Base-by-base conservation (phyloP, 1,140 invertebrate species). In the Metopolophium dirhodum region DNA sequence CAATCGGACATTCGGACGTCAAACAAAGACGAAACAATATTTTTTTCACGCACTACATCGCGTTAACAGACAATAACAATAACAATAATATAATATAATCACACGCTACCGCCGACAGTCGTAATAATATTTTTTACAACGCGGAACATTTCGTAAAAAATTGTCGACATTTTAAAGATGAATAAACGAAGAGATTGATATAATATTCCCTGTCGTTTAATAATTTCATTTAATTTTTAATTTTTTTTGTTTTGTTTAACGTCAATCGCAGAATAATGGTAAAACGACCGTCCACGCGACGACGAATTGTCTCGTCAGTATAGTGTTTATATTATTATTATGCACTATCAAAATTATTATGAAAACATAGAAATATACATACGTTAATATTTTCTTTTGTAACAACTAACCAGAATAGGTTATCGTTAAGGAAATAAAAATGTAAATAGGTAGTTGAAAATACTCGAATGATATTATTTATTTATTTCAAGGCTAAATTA, bases 341-440 rank as follows among this genome's bases (percentile, higher is more conserved):
- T 77, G 30, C 14, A 77, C 61, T 77, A 57, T 89, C 51, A 89
- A 89, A 89, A 57, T 57, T 89, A 89, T 89, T 89, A 89, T 89
- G 87, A 89, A 89, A 89, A 89, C 51, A 89, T 89, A 11, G 6
- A 57, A 89, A 89, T 89, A 14, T 57, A 26, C 3, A 37, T 4
- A 37, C 35, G 87, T 57, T 57, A 41, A 41, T 41, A 18, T 77
- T 22, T 86, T 86, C 18, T n/a, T 47, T 45, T 30, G 18, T n/a
- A 35, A 23, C 51, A 54, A 54, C 51, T 54, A 54, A 57, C n/a
- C 57, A 54, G n/a, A 89, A 89, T 89, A 57, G 8, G 87, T 89
- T 89, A 54, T 54, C 51, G 35, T 41, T 57, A n/a, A 89, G 87
- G 87, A 89, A 89, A 57, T 89, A 54, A 57, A 89, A 89, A 89